Conservation (phyloP, 2,113 vertebrate genomes). For the Nycticorax nycticorax region DNA sequence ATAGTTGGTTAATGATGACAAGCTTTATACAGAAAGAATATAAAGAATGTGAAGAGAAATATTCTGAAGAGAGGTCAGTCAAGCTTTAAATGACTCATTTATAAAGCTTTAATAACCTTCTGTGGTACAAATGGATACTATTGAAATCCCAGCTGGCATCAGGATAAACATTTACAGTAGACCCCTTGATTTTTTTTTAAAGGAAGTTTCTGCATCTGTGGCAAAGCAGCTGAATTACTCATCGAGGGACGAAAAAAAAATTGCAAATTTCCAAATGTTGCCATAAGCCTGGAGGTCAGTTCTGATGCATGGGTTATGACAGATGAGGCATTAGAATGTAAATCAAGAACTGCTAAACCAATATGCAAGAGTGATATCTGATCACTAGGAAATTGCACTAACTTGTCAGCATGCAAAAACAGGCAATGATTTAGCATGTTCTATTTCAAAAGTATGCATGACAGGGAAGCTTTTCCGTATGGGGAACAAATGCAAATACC, state of each 20-base stretch:
- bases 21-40: constrained; percentile 23
- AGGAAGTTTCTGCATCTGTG: not conserved
- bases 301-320: not conserved
- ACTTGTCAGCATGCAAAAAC: not conserved
- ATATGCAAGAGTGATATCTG: not conserved
- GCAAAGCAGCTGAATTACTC: not conserved
- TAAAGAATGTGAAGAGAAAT: constrained; percentile 15
- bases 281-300: not conserved
- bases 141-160: constrained; percentile 13
- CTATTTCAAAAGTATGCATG: not conserved
- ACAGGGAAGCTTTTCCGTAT: not conserved
- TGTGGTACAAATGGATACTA: constrained; percentile 19
- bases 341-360: constrained; percentile 10
- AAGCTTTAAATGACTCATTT: constrained; percentile 49
- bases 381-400: not conserved
- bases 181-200: not conserved
- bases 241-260: not conserved
- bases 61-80: constrained; percentile 48
- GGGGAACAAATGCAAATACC: not conserved
- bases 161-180: constrained; percentile 14
- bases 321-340: constrained; percentile 7
- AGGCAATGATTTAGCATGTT: not conserved
- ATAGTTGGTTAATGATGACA: constrained; percentile 42
- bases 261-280: not conserved
- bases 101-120: constrained; percentile 54